Conservation (phyloP, 2,113 vertebrate genomes). For the Triplophysa dalaica region DNA sequence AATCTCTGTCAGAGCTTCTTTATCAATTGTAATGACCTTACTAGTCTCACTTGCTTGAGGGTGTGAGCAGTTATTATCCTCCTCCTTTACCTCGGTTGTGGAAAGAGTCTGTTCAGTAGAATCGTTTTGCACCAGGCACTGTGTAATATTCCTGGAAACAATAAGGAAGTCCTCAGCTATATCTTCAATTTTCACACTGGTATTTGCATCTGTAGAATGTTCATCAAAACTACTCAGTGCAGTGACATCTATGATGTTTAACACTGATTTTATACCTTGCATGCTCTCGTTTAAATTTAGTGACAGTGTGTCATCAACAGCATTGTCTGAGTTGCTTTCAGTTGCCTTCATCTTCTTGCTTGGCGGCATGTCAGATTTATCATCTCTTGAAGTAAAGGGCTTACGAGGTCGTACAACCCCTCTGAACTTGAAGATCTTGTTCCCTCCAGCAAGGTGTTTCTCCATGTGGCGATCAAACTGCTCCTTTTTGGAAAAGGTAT, state of each 20-base stretch:
- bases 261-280: constrained; percentile 58
- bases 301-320: constrained; percentile 59
- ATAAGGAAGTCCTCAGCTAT: constrained; percentile 72
- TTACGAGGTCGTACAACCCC: constrained; percentile 83
- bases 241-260: constrained; percentile 64
- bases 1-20: constrained; percentile 55
- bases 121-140: constrained; percentile 60
- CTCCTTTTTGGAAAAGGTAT: constrained; percentile 97
- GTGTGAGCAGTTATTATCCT: constrained; percentile 43
- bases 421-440: constrained; percentile 86
- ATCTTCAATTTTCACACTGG: constrained; percentile 75
- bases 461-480: constrained; percentile 98
- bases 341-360: constrained; percentile 79
- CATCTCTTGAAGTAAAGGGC: constrained; percentile 64
- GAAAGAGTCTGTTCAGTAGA: constrained; percentile 64
- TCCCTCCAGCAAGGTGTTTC: constrained; percentile 85
- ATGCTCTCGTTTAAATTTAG: constrained; percentile 57
- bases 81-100: constrained; percentile 64
- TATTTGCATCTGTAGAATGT: constrained; percentile 49
- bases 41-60: constrained; percentile 54
- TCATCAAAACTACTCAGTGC: constrained; percentile 55
- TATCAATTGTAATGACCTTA: constrained; percentile 28
- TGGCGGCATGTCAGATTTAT: constrained; percentile 72
- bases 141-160: constrained; percentile 64
- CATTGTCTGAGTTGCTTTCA: constrained; percentile 71